These are phyloP conservation scores for Nematolebias whitei DNA, from an alignment of 2,113 vertebrate species.

Conservation along the genomic window DNA sequence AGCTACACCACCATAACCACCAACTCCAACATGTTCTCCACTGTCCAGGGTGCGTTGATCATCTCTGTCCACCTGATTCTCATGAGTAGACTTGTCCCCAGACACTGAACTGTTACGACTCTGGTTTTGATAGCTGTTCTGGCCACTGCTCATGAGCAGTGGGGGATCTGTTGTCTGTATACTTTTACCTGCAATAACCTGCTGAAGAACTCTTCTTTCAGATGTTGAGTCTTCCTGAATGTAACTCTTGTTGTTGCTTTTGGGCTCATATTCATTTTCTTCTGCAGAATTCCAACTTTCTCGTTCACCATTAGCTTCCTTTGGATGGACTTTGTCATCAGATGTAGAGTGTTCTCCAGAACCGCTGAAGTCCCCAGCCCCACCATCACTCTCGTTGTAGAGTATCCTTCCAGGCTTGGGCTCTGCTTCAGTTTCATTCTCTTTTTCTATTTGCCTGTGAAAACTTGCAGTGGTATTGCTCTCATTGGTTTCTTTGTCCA, in stretches of 20 bases:
- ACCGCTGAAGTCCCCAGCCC: conserved; percentile 36
- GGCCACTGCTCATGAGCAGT: conserved; percentile 3
- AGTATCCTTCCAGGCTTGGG: neutral
- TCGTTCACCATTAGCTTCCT: neutral
- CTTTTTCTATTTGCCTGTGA: conserved; percentile 1
- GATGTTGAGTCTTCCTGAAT: neutral
- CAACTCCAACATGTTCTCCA: neutral
- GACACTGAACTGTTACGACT: neutral
- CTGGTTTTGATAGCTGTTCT: neutral
- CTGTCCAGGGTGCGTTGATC: neutral
- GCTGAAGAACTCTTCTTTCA: too few relatives aligned
- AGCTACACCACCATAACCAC: neutral
- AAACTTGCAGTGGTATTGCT: neutral
- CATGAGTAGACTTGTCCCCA: neutral
- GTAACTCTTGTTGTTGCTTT: neutral
- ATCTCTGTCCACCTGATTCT: neutral
- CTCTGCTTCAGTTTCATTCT: neutral
- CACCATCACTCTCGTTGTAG: conserved; percentile 6
- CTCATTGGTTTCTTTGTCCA: conserved; percentile 1
- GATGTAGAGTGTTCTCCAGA: conserved; percentile 37
- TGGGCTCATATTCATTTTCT: neutral
- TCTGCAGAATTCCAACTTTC: neutral
- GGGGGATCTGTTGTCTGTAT: neutral
- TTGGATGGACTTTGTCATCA: neutral
- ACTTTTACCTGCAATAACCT: neutral